phyloP scores from a whole-genome alignment of 2,113 vertebrate genomes.

The Catharus bicknelli region DNA sequence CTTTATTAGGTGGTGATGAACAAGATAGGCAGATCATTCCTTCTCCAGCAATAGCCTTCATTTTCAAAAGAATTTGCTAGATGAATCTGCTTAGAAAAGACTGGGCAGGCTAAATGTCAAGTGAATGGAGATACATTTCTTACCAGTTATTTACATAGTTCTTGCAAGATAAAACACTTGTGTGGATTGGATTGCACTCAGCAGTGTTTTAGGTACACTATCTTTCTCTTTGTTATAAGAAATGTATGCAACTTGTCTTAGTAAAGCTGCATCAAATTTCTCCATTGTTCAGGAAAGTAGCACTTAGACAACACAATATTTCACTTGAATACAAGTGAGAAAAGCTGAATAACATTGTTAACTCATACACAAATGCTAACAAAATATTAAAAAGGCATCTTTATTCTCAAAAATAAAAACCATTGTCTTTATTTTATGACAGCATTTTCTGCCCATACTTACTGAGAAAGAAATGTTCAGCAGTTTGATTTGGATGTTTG shows the following conservation, averaged over 20 bases:
- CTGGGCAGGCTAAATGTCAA: neutral
- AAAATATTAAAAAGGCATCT: neutral
- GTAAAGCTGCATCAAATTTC: neutral
- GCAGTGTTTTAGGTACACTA: neutral
- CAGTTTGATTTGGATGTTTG: neutral
- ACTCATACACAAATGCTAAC: neutral
- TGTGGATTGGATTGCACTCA: neutral
- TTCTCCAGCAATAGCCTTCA: neutral
- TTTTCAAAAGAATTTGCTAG: neutral
- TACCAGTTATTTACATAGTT: neutral
- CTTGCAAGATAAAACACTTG: neutral
- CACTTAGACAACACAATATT: neutral
- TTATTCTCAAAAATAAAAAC: neutral
- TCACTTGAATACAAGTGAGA: neutral
- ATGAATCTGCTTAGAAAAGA: neutral
- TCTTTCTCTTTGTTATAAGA: neutral
- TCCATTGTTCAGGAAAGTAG: neutral
- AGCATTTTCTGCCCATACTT: neutral
- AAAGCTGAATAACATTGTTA: neutral
- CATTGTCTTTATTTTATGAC: neutral
- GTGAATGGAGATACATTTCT: neutral
- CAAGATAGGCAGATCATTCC: neutral
- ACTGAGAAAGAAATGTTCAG: neutral
- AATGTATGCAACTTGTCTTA: fast-evolving
- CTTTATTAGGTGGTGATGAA: neutral